phyloP scores from a whole-genome alignment of 1,140 invertebrate species.

The Zaprionus lachaisei region DNA sequence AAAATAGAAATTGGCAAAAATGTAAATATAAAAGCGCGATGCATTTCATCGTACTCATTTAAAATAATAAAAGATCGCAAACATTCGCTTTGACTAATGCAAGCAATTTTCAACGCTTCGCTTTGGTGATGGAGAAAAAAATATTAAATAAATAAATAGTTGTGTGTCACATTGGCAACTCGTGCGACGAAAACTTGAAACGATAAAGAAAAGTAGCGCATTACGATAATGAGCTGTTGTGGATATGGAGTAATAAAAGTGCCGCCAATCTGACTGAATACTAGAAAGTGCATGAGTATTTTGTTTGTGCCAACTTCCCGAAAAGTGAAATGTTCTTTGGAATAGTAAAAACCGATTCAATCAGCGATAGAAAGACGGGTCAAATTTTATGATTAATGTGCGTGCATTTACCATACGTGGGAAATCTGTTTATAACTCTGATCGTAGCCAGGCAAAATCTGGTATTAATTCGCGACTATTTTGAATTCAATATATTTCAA shows the following conservation, averaged over 20 bases:
- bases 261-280: neutral
- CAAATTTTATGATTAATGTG: too few relatives aligned
- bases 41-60: neutral
- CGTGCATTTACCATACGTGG: too few relatives aligned
- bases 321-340: neutral
- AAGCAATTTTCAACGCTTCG: slow-evolving; percentile 30
- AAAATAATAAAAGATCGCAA: neutral
- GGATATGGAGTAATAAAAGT: slow-evolving; percentile 3
- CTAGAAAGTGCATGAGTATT: neutral
- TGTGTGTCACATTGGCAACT: slow-evolving; percentile 17
- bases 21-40: neutral
- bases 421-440: neutral
- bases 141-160: slow-evolving; percentile 27
- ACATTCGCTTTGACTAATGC: slow-evolving; percentile 28
- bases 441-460: too few relatives aligned
- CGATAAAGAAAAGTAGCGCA: neutral
- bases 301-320: neutral
- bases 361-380: too few relatives aligned
- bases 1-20: slow-evolving; percentile 5
- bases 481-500: neutral
- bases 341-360: neutral
- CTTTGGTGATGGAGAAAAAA: slow-evolving; percentile 12
- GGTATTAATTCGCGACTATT: too few relatives aligned
- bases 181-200: neutral
- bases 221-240: neutral